Evolutionary conservation across 2,888 invertebrate species (phyloP), one percentile per base, ranked within the genome.

Genomic region (Leuctra nigra): DNA sequence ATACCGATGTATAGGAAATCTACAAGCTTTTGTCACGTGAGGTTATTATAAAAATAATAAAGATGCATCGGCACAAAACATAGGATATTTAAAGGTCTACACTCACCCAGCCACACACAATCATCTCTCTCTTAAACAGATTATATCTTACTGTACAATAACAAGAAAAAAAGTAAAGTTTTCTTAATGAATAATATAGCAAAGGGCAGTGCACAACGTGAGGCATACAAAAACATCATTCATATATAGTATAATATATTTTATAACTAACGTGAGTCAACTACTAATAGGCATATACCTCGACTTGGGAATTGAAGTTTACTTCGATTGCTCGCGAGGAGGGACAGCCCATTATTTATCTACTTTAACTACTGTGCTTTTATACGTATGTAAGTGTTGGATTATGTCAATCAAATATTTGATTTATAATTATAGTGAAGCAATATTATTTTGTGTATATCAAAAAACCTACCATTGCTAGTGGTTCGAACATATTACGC

Each of bases 81-180:
- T 59, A 59, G 55, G 52, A 57, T 52, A 35, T 50, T 41, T 57
- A 20, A 16, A 23, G 52, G 24, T 52, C 38, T 36, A 36, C 38
- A 23, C 44, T 44, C n/a, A 13, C 23, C 44, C 44, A 44, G n/a
- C 23, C 44, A 44, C 44, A 22, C 23, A 22, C 57, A 54, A 48
- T 48, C 38, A 18, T 57, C 54, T 46, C 38, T 52, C 56, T 58
- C 59, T 53, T 55, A 56, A 56, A 54, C 58, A 59, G 55, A 58
- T 56, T 53, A 54, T 53, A 60, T 56, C 38, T 58, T 57, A 60
- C 61, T 61, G 61, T 61, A 61, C 61, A 61, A 54, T 60, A 61
- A 61, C 61, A 61, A 61, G 60, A 60, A 57, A 56, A n/a, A n/a
- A 56, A 59, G 55, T 59, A 59, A 57, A 61, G 24, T 61, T 53